Conservation (phyloP, 2,797 vertebrate species). For the Syngnathus rostellatus region DNA sequence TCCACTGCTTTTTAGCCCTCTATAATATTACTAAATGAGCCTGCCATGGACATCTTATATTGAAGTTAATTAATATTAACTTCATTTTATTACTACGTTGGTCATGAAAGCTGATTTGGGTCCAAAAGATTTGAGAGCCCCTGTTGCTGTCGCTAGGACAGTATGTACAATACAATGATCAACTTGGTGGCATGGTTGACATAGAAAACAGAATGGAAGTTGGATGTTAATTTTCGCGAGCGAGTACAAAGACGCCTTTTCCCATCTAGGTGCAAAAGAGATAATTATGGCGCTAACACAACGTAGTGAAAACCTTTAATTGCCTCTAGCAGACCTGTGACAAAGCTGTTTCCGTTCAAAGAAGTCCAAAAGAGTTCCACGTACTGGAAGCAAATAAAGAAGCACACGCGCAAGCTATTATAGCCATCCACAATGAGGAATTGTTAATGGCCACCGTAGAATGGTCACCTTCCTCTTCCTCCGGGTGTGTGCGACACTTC, state of each 20-base stretch:
- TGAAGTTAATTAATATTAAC: too few species aligned
- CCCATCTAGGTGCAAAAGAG: constrained; percentile 43
- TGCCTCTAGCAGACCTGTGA: constrained; percentile 47
- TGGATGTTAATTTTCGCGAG: constrained; percentile 40
- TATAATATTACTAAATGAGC: too few species aligned
- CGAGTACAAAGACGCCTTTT: constrained; percentile 48
- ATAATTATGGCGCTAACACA: constrained; percentile 61
- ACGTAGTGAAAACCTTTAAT: constrained; percentile 58
- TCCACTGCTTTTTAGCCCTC: too few species aligned
- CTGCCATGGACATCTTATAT: too few species aligned
- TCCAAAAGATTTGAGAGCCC: too few species aligned
- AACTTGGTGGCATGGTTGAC: background rate
- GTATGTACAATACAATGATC: background rate
- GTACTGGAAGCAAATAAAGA: constrained; percentile 47
- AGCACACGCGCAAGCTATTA: constrained; percentile 13
- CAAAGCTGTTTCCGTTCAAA: constrained; percentile 57
- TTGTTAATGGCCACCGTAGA: constrained; percentile 47
- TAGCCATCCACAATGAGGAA: constrained; percentile 30
- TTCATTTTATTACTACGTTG: too few species aligned
- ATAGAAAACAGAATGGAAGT: background rate
- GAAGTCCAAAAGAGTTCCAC: constrained; percentile 34
- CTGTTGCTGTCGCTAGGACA: background rate
- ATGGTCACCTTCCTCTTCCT: constrained; percentile 53
- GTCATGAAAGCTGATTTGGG: too few species aligned
- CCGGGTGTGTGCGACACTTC: constrained; percentile 61